Evolutionary conservation across 2,113 vertebrate species (phyloP), one percentile per base, ranked within the genome.

Genomic region (Agapornis roseicollis): DNA sequence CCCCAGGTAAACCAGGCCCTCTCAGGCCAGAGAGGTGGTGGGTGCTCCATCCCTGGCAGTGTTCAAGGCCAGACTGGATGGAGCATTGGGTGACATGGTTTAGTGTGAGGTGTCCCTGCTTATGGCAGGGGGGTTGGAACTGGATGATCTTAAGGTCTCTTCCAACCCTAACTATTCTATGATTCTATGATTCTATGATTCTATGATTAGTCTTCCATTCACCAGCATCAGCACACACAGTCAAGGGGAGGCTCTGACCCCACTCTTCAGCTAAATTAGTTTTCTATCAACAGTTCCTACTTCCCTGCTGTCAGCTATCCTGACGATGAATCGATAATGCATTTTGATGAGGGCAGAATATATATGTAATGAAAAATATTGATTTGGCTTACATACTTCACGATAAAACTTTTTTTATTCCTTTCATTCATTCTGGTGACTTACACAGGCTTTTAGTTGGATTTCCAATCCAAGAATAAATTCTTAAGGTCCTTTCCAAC

Each of bases 251-350:
- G 27, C 18, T 80, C 84, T n/a, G 56, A 71, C 47, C 33, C 60
- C 27, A 10, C 17, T 65, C 65, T 80, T 71, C 58, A 94, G 22
- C 46, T 80, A 71, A 90, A 96, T 95, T 83, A 96, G 84, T 96
- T 96, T 95, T 78, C 64, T 63, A 96, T 89, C 96, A 96, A 96
- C 91, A 83, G 80, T 80, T 88, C 66, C 72, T 89, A 94, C 82
- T 71, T 95, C 89, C 90, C 89, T 47, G 93, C 93, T 97, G 85
- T 90, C 93, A 96, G 7, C 66, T 55, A 81, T 53, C 68, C 77
- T 4, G 14, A 69, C 35, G 55, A 70, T 17, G n/a, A 96, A 90
- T 31, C 39, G 63, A 44, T 64, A 66, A 83, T 22, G 39, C 52
- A 16, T 84, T 97, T 58, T 65, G n/a, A 56, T 63, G 84, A 76